phyloP scores from a whole-genome alignment of 2,888 invertebrate genomes.

The Cecidostiba fungosa region DNA sequence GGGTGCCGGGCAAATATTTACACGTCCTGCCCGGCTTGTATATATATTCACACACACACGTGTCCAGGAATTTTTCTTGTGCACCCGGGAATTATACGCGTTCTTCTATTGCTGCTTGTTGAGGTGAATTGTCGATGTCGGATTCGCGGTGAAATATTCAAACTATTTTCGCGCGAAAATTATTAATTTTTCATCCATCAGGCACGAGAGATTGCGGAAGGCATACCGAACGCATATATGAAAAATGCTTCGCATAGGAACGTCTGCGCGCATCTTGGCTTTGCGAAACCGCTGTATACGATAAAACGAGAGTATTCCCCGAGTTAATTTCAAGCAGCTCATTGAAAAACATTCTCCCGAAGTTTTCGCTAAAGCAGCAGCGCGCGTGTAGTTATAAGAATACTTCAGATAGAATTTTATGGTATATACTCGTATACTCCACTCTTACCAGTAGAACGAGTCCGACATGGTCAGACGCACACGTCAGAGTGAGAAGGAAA shows the following conservation, averaged over 20 bases:
- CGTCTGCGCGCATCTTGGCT: not conserved
- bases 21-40: not conserved
- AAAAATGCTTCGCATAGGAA: not conserved
- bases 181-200: not conserved
- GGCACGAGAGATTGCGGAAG: too few relatives aligned
- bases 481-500: not conserved
- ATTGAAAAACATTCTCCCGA: constrained; percentile 22
- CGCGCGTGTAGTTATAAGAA: not conserved
- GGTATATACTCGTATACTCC: not conserved
- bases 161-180: not conserved
- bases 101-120: not conserved
- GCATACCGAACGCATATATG: not conserved
- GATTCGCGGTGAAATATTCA: constrained; percentile 14
- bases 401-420: not conserved
- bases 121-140: not conserved
- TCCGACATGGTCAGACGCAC: not conserved
- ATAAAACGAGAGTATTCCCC: too few relatives aligned
- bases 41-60: not conserved
- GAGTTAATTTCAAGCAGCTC: constrained; percentile 29
- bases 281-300: not conserved
- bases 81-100: not conserved
- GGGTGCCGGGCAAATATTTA: constrained; percentile 21
- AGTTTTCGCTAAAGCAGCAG: constrained; percentile 22
- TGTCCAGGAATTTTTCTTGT: not conserved
- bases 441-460: not conserved